Evolutionary conservation across 2,888 invertebrate genomes (phyloP).

Genomic region (Platycheirus albimanus): DNA sequence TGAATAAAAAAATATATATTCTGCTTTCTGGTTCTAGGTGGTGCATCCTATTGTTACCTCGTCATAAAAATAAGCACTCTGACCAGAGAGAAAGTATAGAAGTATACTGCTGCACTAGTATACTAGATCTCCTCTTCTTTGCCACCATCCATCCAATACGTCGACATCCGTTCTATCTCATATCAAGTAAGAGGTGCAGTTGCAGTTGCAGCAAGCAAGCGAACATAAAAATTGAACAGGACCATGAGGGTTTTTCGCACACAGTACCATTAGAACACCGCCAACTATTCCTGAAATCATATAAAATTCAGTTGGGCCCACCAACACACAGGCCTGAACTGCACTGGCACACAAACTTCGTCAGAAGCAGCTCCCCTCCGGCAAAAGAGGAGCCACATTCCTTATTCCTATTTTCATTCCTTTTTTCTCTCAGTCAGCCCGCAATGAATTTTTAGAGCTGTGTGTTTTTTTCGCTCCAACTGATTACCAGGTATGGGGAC

Average conservation of each 20-base stretch:
- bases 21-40: slow-evolving; percentile 18
- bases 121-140: slow-evolving; percentile 25
- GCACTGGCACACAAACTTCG: slow-evolving; percentile 38
- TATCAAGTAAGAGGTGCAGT: slow-evolving; percentile 79
- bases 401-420: slow-evolving; percentile 15
- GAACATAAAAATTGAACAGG: slow-evolving; percentile 58
- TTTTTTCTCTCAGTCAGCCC: slow-evolving; percentile 16
- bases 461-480: slow-evolving; percentile 26
- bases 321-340: slow-evolving; percentile 40
- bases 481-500: slow-evolving; percentile 31
- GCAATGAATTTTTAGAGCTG: slow-evolving; percentile 64
- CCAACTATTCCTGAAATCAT: slow-evolving; percentile 66
- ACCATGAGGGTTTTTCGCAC: slow-evolving; percentile 52
- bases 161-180: slow-evolving; percentile 78
- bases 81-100: slow-evolving; percentile 37
- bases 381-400: slow-evolving; percentile 22
- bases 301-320: slow-evolving; percentile 53
- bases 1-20: slow-evolving; percentile 30
- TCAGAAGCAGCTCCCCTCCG: not conserved
- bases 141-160: slow-evolving; percentile 31
- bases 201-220: slow-evolving; percentile 76
- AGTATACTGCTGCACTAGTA: slow-evolving; percentile 42
- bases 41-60: slow-evolving; percentile 68
- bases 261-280: slow-evolving; percentile 59
- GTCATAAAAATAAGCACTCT: slow-evolving; percentile 63